Base-by-base conservation (phyloP, 2,888 invertebrate species). In the Dicranocentrus wangi region DNA sequence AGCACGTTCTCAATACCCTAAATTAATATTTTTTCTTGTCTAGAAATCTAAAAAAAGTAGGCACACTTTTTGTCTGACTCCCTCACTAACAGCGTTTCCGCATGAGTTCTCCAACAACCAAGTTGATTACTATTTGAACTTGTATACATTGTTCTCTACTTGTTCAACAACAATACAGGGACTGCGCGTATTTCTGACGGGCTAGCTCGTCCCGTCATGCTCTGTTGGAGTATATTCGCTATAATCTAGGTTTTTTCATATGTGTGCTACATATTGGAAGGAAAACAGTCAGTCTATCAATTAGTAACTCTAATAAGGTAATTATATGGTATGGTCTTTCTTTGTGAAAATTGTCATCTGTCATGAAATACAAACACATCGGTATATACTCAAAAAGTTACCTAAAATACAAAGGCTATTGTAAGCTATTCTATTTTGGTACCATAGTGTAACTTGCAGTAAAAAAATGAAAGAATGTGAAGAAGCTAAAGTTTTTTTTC, bases 201-300 rank as follows among this genome's bases (percentile, higher is more conserved):
- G 42, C 17, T 65, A 19, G n/a, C 32, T 27, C 69, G 55, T 55
- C 69, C 19, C 13, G 63, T 63, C 42, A 43, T 17, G 63, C 28
- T 63, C n/a, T n/a, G 42, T 63, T 63, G 42, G 42, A 63, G 23
- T 39, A 10, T 27, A 13, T 7, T n/a, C 21, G 19, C 8, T 8
- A 5, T 39, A 13, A 39, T 39, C 13, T 13, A 5, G 13, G 13
- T 39, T 8, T 39, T 39, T 8, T 13, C 7, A 39, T 39, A 39
- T 8, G 32, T 32, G 60, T 32, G 8, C 23, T n/a, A n/a, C n/a
- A n/a, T 47, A 69, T 58, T 15, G 21, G 25, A 51, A 47, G 43
- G 17, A 39, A 58, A 76, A 47, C 58, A 51, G 70, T 77, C 77
- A 77, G 77, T 77, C 77, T 77, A 77, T 77, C 1, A 70, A 39